These are phyloP conservation scores for Leptinotarsa tumamoca DNA, from an alignment of 2,888 invertebrate genomes.

Conservation along the genomic window DNA sequence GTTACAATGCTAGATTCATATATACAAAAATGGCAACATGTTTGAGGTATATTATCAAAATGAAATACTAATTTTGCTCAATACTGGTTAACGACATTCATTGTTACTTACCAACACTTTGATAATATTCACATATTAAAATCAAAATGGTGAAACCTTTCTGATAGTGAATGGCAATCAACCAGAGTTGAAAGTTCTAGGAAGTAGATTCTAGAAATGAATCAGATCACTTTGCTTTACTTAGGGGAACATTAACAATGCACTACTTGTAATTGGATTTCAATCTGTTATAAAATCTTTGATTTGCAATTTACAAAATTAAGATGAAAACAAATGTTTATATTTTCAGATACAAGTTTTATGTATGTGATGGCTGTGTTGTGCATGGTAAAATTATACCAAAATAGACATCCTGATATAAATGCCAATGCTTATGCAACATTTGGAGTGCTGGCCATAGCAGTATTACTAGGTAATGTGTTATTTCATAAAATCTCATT, in stretches of 20 bases:
- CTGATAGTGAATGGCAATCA: not conserved
- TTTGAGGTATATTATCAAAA: too few species aligned
- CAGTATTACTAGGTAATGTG: slow-evolving; percentile 74
- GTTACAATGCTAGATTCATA: too few species aligned
- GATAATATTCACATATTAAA: too few species aligned
- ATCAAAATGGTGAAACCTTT: too few species aligned
- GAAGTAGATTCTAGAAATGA: slow-evolving; percentile 14
- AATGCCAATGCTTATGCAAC: slow-evolving; percentile 85
- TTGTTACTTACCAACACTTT: too few species aligned
- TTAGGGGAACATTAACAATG: too few species aligned
- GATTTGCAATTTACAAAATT: not conserved
- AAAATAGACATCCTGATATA: slow-evolving; percentile 88
- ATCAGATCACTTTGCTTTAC: too few species aligned
- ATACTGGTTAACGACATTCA: too few species aligned
- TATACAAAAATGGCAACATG: too few species aligned
- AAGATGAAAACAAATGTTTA: not conserved
- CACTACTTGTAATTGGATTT: too few species aligned
- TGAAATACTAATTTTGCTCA: too few species aligned
- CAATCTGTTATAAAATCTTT: not conserved
- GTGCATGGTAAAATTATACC: slow-evolving; percentile 89
- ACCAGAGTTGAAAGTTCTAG: slow-evolving; percentile 2
- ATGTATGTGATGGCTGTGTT: slow-evolving; percentile 93
- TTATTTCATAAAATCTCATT: not conserved
- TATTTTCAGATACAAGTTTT: slow-evolving; percentile 84
- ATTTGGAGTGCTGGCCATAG: slow-evolving; percentile 81